phyloP scores from a whole-genome alignment of 2,113 vertebrate genomes.

The Neolamprologus variostigma region DNA sequence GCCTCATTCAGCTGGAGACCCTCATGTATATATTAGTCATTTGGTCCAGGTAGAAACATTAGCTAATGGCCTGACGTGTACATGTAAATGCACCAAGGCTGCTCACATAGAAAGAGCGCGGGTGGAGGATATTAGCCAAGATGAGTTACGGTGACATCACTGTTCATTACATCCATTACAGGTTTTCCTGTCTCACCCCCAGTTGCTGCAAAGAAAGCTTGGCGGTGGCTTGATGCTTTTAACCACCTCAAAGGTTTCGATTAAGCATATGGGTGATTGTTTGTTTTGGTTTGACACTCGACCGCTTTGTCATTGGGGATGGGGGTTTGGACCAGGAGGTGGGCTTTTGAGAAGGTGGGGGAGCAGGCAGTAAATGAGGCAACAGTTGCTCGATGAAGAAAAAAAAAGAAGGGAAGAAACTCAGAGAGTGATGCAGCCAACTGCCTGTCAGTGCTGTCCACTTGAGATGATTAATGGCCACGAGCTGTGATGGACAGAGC shows the following conservation, averaged over 20 bases:
- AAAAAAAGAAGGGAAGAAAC: conserved; percentile 7
- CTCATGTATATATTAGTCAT: not conserved
- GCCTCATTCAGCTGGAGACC: not conserved
- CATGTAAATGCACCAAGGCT: conserved; percentile 17
- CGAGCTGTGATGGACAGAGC: conserved; percentile 58
- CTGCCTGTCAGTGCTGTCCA: conserved; percentile 62
- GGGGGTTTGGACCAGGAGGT: not conserved
- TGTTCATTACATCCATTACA: conserved; percentile 52
- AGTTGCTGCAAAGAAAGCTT: not conserved
- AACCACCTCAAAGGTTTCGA: conserved; percentile 47
- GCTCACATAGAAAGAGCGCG: not conserved
- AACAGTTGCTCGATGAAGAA: not conserved
- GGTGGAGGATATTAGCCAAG: not conserved
- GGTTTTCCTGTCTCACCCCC: conserved; percentile 3
- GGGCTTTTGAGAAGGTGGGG: not conserved
- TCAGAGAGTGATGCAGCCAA: conserved; percentile 56
- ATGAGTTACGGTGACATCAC: not conserved
- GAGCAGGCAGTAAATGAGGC: not conserved
- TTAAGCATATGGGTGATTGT: conserved; percentile 55
- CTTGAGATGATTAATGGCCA: conserved; percentile 67
- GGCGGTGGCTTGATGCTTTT: not conserved
- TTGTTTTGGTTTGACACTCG: conserved; percentile 54
- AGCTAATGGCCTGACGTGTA: conserved; percentile 12
- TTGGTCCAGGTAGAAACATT: not conserved
- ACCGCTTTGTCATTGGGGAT: conserved; percentile 12